Base-by-base conservation (phyloP, 2,888 invertebrate genomes). In the Ariolimax columbianus region DNA sequence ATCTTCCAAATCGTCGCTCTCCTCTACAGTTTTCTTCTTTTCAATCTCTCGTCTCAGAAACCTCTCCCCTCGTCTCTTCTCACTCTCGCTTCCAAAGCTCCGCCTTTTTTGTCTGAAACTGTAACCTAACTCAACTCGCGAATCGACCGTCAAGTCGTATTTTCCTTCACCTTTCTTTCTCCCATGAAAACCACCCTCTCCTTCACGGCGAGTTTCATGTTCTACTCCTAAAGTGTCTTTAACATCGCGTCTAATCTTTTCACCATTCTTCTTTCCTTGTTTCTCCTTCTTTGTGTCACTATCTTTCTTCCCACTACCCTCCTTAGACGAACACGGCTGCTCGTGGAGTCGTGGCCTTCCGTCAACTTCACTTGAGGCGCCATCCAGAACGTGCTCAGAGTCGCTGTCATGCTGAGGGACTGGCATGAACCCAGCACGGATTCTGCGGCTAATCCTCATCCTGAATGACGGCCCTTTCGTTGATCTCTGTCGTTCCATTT, bases 1-100 rank as follows among this genome's bases (percentile, higher is more conserved):
- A 36, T 83, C 83, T 19, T 73, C 82, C 1, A 47, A 33, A 19
- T 75, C 75, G 23, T 83, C 83, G n/a, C 78, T 78, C 19, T 83
- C 83, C 33, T 78, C 78, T 30, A 75, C 55, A 3, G 82, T 82
- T n/a, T 23, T 63, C 75, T 59, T 77, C 68, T 78, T 66, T 51
- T 83, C 83, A 17, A 83, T 83, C 70, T 83, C 70, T 23, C 72
- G 33, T 7, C 83, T 47, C 38, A 63, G 68, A 43, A 83, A 83
- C 33, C 83, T 38, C 30, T 83, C 83, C 17, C 83, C 83, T 47
- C 83, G 68, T 72, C 83, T 68, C 40, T 83, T 83, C 83, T 83
- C 83, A 72, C 83, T 83, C 72, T 83, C 83, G 78, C 83, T 83
- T 51, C 83, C 83, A 47, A 83, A 83, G 30, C 83, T 83, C 55